Conservation (phyloP, 2,113 vertebrate genomes). For the Seriola rivoliana region DNA sequence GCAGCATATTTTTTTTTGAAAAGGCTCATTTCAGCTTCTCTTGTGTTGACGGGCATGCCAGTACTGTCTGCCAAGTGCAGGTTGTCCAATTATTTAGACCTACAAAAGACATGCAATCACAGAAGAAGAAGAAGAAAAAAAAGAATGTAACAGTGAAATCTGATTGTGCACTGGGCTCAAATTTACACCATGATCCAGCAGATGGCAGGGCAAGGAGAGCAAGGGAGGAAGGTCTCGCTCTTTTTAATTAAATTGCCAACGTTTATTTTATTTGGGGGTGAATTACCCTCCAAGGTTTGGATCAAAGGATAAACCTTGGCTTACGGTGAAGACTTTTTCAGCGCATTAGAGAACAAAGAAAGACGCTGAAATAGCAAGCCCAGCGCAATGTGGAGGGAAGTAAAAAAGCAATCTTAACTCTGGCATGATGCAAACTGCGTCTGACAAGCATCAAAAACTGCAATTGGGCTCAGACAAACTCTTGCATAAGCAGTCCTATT, state of each 20-base stretch:
- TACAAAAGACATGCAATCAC: conserved; percentile 52
- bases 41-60: conserved; percentile 45
- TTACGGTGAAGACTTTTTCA: conserved; percentile 61
- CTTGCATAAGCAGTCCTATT: conserved; percentile 41
- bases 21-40: conserved; percentile 40
- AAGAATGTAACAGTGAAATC: conserved; percentile 32
- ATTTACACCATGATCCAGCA: conserved; percentile 56
- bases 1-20: conserved; percentile 26
- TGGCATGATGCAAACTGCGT: conserved; percentile 60
- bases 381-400: conserved; percentile 43
- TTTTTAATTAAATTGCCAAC: conserved; percentile 81
- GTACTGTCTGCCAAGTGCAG: conserved; percentile 58
- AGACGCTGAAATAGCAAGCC: conserved; percentile 58
- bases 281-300: conserved; percentile 77
- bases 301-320: conserved; percentile 83
- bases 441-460: conserved; percentile 71
- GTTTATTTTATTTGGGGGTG: conserved; percentile 75
- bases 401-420: conserved; percentile 58
- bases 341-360: conserved; percentile 76
- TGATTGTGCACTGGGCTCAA: conserved; percentile 30
- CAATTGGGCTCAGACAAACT: conserved; percentile 42
- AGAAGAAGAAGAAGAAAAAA: conserved; percentile 1
- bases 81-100: conserved; percentile 70
- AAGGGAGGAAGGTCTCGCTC: conserved; percentile 47
- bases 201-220: conserved; percentile 52